Evolutionary conservation across 2,888 invertebrate species (phyloP).

Genomic region (Epirrhoe alternata): DNA sequence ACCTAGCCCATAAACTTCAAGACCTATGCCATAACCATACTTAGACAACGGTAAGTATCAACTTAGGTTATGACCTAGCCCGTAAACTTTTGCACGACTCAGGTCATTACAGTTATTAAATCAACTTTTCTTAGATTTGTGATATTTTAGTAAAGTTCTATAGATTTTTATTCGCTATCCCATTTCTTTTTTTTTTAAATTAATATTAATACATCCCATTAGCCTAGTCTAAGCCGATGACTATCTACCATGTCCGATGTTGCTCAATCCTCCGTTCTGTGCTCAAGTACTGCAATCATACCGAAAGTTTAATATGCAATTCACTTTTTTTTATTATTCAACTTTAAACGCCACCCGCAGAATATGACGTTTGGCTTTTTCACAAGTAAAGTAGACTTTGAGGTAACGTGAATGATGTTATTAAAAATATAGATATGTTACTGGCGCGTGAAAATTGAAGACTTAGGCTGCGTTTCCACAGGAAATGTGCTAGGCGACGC

Average conservation of each 20-base stretch:
- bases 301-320: slow-evolving; percentile 19
- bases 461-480: too few relatives aligned
- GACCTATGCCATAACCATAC: slow-evolving; percentile 1
- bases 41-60: not conserved
- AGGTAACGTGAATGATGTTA: not conserved
- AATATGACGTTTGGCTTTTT: slow-evolving; percentile 68
- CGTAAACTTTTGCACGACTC: not conserved
- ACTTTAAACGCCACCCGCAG: slow-evolving; percentile 51
- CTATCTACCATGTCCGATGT: slow-evolving; percentile 35
- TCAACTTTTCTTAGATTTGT: not conserved
- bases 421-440: too few relatives aligned
- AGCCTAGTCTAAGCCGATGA: not conserved
- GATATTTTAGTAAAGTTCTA: not conserved
- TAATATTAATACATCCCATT: not conserved
- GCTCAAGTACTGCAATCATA: slow-evolving; percentile 34
- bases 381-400: not conserved
- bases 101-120: not conserved
- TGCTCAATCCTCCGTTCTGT: slow-evolving; percentile 22
- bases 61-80: not conserved
- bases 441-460: too few relatives aligned
- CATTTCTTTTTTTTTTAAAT: not conserved
- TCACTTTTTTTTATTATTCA: not conserved
- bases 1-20: slow-evolving; percentile 1
- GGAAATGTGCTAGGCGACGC: too few relatives aligned
- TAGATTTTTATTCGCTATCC: not conserved